Conservation (phyloP, 2,797 vertebrate species). For the Chelonia mydas region DNA sequence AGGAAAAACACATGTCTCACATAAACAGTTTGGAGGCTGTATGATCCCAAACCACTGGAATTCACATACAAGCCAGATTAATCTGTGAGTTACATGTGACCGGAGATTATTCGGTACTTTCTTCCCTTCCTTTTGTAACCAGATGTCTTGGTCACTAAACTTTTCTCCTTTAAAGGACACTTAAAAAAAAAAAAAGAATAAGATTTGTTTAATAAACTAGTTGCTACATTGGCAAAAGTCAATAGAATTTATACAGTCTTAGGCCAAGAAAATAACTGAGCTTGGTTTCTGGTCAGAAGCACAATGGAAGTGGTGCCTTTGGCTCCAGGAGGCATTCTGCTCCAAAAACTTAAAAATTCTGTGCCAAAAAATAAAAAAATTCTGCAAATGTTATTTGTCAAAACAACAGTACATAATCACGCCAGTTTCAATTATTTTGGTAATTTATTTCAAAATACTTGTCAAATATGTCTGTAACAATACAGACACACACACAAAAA, state of each 20-base stretch:
- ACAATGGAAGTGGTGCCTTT: neutral
- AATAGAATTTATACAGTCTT: neutral
- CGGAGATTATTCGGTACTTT: neutral
- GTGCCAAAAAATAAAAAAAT: too few relatives aligned
- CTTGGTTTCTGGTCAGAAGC: neutral
- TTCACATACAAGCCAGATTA: rapidly evolving
- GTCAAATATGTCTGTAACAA: too few relatives aligned
- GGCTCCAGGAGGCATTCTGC: neutral
- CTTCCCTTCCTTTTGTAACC: neutral
- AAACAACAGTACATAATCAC: too few relatives aligned
- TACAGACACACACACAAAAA: too few relatives aligned
- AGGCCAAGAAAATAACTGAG: rapidly evolving
- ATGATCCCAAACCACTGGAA: rapidly evolving
- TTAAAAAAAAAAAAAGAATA: neutral
- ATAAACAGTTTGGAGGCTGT: neutral
- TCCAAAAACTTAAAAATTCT: too few relatives aligned
- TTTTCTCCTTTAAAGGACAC: neutral
- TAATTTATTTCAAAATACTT: too few relatives aligned
- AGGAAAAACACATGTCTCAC: neutral
- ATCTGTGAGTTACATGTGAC: neutral
- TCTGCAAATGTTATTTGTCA: too few relatives aligned
- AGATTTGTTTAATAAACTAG: neutral
- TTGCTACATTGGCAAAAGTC: neutral
- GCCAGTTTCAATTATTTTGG: too few relatives aligned
- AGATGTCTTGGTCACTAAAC: neutral